phyloP scores from a whole-genome alignment of 2,888 invertebrate genomes.

The Coecobrya sp. region DNA sequence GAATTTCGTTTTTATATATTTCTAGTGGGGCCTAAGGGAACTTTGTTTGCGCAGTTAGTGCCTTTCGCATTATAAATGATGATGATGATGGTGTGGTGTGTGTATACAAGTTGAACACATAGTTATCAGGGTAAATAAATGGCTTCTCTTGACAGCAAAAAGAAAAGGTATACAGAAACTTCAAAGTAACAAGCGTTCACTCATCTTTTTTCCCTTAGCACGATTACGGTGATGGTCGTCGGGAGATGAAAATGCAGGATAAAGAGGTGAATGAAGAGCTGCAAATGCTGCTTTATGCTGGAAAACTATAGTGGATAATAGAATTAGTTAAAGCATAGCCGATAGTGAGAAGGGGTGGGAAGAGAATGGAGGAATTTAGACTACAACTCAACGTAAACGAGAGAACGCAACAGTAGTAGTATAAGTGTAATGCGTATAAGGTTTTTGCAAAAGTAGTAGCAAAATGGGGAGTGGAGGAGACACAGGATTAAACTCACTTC shows the following conservation, averaged over 20 bases:
- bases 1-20: not conserved
- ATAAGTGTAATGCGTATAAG: too few species aligned
- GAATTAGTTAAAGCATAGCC: not conserved
- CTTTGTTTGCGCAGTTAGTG: not conserved
- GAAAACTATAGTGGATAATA: not conserved
- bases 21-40: not conserved
- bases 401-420: too few species aligned
- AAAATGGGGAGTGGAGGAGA: not conserved
- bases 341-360: not conserved
- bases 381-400: too few species aligned
- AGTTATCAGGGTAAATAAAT: not conserved
- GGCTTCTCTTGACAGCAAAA: not conserved
- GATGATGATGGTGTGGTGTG: not conserved
- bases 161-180: not conserved
- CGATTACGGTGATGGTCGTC: not conserved
- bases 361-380: not conserved
- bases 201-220: not conserved
- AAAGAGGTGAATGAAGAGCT: not conserved
- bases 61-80: not conserved
- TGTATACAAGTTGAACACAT: not conserved
- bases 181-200: constrained; percentile 10
- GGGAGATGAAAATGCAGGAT: not conserved
- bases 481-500: not conserved
- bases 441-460: too few species aligned
- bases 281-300: not conserved